Percentiles rank a stretch among this genome's conserved stretches.
Evolutionary conservation across 2,113 vertebrate genomes (phyloP).

Genomic region (Albula goreensis): DNA sequence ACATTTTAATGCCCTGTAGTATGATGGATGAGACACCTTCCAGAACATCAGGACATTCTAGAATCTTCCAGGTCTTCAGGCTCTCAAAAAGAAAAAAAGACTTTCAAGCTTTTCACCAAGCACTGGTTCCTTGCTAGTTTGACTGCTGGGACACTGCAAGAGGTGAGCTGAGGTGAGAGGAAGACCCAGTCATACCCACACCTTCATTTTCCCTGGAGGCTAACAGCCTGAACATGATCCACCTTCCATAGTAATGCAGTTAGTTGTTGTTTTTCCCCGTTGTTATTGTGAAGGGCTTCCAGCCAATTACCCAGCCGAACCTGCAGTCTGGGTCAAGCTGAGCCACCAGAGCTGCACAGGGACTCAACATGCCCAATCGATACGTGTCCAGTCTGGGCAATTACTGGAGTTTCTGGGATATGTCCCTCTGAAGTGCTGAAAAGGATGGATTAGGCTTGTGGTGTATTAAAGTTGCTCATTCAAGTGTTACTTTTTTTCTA

Average conservation of each 20-base stretch:
- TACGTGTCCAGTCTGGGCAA: neutral
- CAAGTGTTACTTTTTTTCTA: constrained; percentile 44
- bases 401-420: constrained; percentile 3
- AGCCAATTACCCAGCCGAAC: neutral
- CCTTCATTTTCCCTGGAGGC: neutral
- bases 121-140: too few relatives aligned
- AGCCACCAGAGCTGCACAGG: neutral
- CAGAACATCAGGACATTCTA: neutral
- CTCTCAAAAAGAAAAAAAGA: neutral
- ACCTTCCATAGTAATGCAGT: neutral
- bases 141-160: too few relatives aligned
- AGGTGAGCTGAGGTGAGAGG: neutral
- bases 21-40: neutral
- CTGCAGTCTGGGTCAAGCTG: neutral
- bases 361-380: neutral
- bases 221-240: neutral
- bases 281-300: neutral
- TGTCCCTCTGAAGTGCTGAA: neutral
- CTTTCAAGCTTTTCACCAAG: too few relatives aligned
- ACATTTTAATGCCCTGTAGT: too few relatives aligned
- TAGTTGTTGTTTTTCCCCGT: neutral
- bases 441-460: constrained; percentile 27
- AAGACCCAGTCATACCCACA: neutral
- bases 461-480: constrained; percentile 42
- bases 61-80: neutral